A percentile compares a stretch with the other conserved stretches of the same genome.
Conservation (phyloP, 1,140 invertebrate species). For the Doryteuthis pealeii region DNA sequence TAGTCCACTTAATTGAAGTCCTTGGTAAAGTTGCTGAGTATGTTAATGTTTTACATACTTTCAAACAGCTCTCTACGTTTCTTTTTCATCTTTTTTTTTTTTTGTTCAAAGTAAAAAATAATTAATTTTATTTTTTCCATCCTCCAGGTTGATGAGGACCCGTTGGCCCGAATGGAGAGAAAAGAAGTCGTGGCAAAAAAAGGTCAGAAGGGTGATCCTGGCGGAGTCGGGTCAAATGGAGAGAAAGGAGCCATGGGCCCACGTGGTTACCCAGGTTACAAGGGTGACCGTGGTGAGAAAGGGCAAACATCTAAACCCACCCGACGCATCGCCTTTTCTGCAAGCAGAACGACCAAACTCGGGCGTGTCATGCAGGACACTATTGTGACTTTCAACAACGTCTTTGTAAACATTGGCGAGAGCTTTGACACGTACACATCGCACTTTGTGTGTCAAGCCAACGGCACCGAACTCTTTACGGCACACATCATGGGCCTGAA, state of each 20-base stretch:
- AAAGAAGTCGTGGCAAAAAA: constrained; percentile 1
- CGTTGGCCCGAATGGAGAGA: constrained; percentile 14
- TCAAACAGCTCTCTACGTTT: too few relatives aligned
- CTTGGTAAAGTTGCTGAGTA: too few relatives aligned
- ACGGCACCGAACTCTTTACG: constrained; percentile 58
- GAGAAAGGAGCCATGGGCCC: constrained; percentile 13
- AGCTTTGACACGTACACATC: constrained; percentile 55
- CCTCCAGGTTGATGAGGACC: constrained; percentile 16
- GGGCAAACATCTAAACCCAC: constrained; percentile 28
- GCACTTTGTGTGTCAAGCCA: constrained; percentile 55
- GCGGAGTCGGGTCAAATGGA: constrained; percentile 18
- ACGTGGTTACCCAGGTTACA: constrained; percentile 11
- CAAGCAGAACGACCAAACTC: constrained; percentile 46
- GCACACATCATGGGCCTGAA: constrained; percentile 53
- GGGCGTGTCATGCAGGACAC: constrained; percentile 57
- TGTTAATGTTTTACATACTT: too few relatives aligned
- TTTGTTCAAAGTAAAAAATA: background rate
- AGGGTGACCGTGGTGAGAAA: constrained; percentile 14
- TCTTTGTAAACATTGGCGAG: constrained; percentile 53
- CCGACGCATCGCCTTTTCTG: constrained; percentile 53
- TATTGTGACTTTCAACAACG: constrained; percentile 52
- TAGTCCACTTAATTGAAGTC: too few relatives aligned
- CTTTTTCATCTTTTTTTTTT: too few relatives aligned
- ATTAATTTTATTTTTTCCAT: background rate
- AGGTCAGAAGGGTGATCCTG: constrained; percentile 16